Evolutionary conservation across 2,888 invertebrate species (phyloP).

Genomic region (Caenorhabditis sinica): DNA sequence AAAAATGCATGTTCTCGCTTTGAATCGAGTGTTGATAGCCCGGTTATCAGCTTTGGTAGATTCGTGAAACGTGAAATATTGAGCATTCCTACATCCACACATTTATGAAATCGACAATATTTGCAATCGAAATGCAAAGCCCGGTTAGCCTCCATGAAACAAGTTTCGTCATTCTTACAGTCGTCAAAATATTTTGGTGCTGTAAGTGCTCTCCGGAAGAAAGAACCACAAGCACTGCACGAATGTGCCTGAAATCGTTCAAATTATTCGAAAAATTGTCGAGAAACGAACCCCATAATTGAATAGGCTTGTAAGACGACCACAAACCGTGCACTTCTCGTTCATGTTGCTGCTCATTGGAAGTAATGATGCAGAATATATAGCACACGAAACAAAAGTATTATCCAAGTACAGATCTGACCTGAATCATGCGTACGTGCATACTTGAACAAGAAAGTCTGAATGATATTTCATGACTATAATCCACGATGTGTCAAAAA

Average conservation of each 20-base stretch:
- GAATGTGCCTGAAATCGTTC: conserved; percentile 1
- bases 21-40: neutral
- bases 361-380: neutral
- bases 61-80: neutral
- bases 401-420: neutral
- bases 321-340: conserved; percentile 8
- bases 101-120: conserved; percentile 22
- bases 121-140: conserved; percentile 10
- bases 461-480: too few relatives aligned
- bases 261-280: neutral
- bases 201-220: neutral
- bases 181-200: conserved; percentile 2
- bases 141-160: neutral
- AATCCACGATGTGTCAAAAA: too few relatives aligned
- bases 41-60: neutral
- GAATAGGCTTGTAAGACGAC: conserved; percentile 17
- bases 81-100: conserved; percentile 2
- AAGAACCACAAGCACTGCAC: conserved; percentile 19
- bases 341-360: neutral
- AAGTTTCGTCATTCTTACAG: neutral
- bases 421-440: neutral
- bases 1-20: neutral
- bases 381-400: too few relatives aligned
- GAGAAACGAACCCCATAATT: conserved; percentile 10
- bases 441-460: too few relatives aligned